A percentile compares a stretch with the other conserved stretches of the same genome.
Evolutionary conservation across 2,797 vertebrate species (phyloP).

Genomic region (Thunnus albacares): DNA sequence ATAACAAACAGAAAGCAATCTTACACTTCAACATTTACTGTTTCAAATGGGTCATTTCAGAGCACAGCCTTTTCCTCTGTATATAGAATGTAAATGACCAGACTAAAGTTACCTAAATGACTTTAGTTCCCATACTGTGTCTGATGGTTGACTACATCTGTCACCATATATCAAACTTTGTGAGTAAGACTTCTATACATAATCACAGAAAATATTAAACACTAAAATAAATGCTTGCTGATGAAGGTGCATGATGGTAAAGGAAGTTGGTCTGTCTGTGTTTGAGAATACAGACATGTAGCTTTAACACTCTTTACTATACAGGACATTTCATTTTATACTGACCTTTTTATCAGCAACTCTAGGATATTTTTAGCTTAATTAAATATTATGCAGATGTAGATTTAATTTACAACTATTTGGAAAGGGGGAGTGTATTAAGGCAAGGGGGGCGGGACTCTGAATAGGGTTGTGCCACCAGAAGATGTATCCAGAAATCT

Average conservation of each 20-base stretch:
- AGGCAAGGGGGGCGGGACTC: too few species aligned
- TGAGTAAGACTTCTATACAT: slow-evolving; percentile 34
- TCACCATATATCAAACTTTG: slow-evolving; percentile 59
- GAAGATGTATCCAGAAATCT: slow-evolving; percentile 4
- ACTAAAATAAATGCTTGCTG: slow-evolving; percentile 32
- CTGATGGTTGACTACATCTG: slow-evolving; percentile 72
- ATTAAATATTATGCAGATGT: neutral
- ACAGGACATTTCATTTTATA: slow-evolving; percentile 3
- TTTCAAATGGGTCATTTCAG: slow-evolving; percentile 60
- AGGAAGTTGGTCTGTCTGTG: neutral
- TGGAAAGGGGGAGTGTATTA: slow-evolving; percentile 2
- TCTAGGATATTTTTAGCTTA: slow-evolving; percentile 1
- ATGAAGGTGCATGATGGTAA: slow-evolving; percentile 23
- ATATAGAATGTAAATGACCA: slow-evolving; percentile 40
- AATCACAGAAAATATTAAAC: slow-evolving; percentile 51
- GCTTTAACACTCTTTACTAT: neutral
- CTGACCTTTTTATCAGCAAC: slow-evolving; percentile 5
- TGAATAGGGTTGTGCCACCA: neutral
- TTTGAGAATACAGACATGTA: slow-evolving; percentile 24
- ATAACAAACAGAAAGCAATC: slow-evolving; percentile 46
- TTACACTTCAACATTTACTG: slow-evolving; percentile 37
- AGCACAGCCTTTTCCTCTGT: slow-evolving; percentile 1
- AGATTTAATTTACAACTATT: slow-evolving; percentile 21
- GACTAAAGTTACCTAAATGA: slow-evolving; percentile 35
- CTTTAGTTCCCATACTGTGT: slow-evolving; percentile 39